Evolutionary conservation across 2,888 invertebrate species (phyloP), one percentile per base, ranked within the genome.

Genomic region (Hirtodrosophila alboralis): DNA sequence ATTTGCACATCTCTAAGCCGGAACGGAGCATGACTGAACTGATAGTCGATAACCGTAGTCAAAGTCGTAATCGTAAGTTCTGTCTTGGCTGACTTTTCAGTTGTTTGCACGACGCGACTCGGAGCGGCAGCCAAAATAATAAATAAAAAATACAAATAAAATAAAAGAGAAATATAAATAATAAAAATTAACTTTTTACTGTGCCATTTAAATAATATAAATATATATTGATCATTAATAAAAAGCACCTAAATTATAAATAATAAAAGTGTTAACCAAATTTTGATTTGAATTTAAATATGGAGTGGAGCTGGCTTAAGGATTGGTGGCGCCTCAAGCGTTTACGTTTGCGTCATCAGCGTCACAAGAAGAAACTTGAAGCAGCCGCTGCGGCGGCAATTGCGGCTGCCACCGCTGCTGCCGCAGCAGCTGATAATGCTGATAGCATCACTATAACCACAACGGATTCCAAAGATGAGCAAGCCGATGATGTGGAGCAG

Each of bases 221-320:
- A n/a, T n/a, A n/a, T n/a, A n/a, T n/a, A n/a, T n/a, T n/a, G n/a
- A n/a, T n/a, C n/a, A n/a, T n/a, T n/a, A n/a, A n/a, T n/a, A 36
- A 21, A 41, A 18, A 41, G 4, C 27, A 57, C 12, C 41, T 30
- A 47, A 12, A 36, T 27, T n/a, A 41, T 31, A 27, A 16, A 8
- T n/a, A 31, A 16, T 3, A 16, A n/a, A n/a, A n/a, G n/a, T n/a
- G n/a, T n/a, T n/a, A n/a, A n/a, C n/a, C 7, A 13, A 13, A 9
- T 6, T 8, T 21, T 28, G 23, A 18, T n/a, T n/a, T n/a, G 10
- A 10, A 43, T 57, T 27, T 41, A 8, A 18, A 18, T 1, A 95
- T 95, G 94, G 95, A 95, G 92, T 95, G 95, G 95, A 93, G 94
- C 83, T 95, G 95, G 94, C 91, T 95, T 86, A 95, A 95, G 90